These are phyloP conservation scores for Petrocephalus zakoni DNA, from an alignment of 2,113 vertebrate species.

Conservation along the genomic window DNA sequence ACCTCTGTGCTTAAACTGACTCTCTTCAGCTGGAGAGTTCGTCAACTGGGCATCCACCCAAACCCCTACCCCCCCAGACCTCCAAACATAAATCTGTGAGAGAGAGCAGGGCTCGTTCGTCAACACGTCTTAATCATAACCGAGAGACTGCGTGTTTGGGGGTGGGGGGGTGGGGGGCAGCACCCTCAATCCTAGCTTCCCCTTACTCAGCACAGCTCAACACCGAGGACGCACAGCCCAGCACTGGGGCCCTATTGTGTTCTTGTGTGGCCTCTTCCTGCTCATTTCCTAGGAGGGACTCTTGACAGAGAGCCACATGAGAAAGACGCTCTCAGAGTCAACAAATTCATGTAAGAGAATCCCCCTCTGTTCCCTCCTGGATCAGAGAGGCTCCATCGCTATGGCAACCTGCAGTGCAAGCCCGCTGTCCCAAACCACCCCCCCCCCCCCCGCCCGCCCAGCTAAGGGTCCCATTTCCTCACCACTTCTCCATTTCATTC, in stretches of 20 bases:
- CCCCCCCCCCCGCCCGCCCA: neutral
- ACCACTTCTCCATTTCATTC: neutral
- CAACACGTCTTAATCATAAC: conserved; percentile 4
- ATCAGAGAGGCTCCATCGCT: conserved; percentile 7
- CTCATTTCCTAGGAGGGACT: neutral
- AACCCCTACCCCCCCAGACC: neutral
- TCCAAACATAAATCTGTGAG: neutral
- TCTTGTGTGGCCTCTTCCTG: neutral
- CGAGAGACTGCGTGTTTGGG: neutral
- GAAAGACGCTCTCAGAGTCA: conserved; percentile 6
- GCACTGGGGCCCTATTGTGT: neutral
- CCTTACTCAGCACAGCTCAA: neutral
- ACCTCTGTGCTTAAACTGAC: conserved; percentile 3
- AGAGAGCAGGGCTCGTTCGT: neutral
- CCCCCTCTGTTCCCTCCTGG: neutral
- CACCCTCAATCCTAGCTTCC: neutral
- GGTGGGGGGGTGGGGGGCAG: neutral
- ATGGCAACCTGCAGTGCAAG: neutral
- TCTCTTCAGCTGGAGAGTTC: neutral
- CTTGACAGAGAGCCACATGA: conserved; percentile 4
- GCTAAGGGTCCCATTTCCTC: neutral
- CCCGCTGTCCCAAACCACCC: neutral
- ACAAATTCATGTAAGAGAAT: conserved; percentile 6
- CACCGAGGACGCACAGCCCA: neutral
- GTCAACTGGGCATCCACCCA: neutral